Evolutionary conservation across 1,140 invertebrate species (phyloP).

Genomic region (Maconellicoccus hirsutus): DNA sequence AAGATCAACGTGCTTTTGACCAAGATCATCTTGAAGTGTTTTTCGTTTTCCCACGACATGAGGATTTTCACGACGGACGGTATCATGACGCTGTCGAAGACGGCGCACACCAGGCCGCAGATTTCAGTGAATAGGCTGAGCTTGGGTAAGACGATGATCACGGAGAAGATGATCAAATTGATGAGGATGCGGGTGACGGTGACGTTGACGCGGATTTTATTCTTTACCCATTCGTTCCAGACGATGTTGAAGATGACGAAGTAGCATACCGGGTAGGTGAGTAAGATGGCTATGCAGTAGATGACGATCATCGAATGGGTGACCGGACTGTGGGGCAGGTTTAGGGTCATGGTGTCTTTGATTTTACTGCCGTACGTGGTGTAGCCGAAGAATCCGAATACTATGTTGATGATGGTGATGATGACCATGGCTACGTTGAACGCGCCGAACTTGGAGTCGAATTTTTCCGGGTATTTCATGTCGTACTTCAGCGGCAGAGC

Average conservation of each 20-base stretch:
- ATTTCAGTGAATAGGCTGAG: not conserved
- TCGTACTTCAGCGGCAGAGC: slow-evolving; percentile 41
- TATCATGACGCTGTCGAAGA: not conserved
- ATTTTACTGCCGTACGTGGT: slow-evolving; percentile 38
- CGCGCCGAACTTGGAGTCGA: slow-evolving; percentile 38
- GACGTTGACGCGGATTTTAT: not conserved
- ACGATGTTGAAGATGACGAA: slow-evolving; percentile 1
- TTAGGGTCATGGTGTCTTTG: slow-evolving; percentile 35
- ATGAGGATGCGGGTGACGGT: not conserved
- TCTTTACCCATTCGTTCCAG: slow-evolving; percentile 12
- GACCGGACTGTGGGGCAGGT: slow-evolving; percentile 36
- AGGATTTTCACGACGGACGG: not conserved
- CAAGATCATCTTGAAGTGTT: not conserved
- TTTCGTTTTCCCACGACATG: not conserved
- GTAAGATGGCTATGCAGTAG: not conserved
- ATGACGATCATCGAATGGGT: slow-evolving; percentile 24
- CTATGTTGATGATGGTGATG: slow-evolving; percentile 37
- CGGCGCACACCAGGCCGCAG: not conserved
- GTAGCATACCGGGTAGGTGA: slow-evolving; percentile 2
- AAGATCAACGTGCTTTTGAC: not conserved
- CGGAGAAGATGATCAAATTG: not conserved
- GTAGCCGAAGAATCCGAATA: slow-evolving; percentile 43
- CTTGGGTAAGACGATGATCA: not conserved
- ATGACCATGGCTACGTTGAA: slow-evolving; percentile 39
- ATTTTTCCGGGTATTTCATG: slow-evolving; percentile 38